A percentile compares a stretch with the other conserved stretches of the same genome.
These are phyloP conservation scores for Anas bahamensis DNA, from an alignment of 2,797 vertebrate genomes.

Conservation along the genomic window DNA sequence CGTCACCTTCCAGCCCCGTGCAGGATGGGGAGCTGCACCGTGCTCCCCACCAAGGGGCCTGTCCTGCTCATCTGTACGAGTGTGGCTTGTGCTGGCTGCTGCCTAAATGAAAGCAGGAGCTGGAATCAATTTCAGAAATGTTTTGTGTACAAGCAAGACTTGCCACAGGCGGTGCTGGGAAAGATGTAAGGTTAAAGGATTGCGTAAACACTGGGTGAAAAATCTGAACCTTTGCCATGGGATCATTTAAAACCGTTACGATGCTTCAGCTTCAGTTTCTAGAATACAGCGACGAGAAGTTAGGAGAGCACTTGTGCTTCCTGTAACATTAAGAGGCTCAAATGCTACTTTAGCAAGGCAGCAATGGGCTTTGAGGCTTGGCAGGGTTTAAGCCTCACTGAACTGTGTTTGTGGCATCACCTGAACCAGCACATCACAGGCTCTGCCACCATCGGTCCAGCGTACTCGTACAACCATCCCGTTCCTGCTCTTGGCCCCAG, in stretches of 20 bases:
- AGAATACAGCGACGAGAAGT: neutral
- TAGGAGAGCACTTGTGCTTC: neutral
- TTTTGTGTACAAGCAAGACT: neutral
- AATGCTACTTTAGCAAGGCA: neutral
- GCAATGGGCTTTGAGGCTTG: neutral
- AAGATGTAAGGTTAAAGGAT: neutral
- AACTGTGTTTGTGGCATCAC: neutral
- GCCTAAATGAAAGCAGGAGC: neutral
- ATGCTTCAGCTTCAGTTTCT: neutral
- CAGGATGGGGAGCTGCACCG: neutral
- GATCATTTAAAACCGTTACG: neutral
- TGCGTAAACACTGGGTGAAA: neutral
- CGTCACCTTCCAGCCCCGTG: accelerated
- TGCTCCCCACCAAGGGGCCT: neutral
- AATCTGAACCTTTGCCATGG: neutral
- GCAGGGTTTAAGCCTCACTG: neutral
- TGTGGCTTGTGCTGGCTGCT: neutral
- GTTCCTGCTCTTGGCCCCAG: too few species aligned
- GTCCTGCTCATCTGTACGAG: accelerated
- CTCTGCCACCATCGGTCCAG: neutral
- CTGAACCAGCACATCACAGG: neutral
- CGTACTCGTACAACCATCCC: accelerated
- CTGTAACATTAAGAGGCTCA: neutral
- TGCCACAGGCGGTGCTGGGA: neutral
- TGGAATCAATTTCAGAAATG: neutral